Conservation (phyloP, 2,797 vertebrate species). For the Onychomys torridus region DNA sequence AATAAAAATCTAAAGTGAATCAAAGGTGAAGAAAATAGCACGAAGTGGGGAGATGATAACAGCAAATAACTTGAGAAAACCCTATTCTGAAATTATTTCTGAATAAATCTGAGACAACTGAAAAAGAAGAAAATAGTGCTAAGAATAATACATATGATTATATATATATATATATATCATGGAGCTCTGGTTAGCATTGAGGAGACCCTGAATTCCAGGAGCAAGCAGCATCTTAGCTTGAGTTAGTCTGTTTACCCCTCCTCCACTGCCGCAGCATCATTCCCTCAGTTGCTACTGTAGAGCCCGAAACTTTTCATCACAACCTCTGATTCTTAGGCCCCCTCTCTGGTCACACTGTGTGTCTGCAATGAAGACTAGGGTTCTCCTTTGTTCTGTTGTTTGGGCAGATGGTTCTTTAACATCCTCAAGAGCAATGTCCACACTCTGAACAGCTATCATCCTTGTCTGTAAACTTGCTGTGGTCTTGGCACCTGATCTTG, state of each 20-base stretch:
- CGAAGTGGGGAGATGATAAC: neutral
- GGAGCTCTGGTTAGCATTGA: neutral
- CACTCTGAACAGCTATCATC: neutral
- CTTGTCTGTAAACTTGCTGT: neutral
- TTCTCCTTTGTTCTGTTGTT: neutral
- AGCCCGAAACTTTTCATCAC: neutral
- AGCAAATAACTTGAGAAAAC: slow-evolving; percentile 17
- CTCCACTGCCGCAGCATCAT: neutral
- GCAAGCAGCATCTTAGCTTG: neutral
- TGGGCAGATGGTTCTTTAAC: neutral
- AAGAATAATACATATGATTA: neutral
- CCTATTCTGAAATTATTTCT: slow-evolving; percentile 39
- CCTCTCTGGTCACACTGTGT: neutral
- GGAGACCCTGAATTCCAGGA: neutral
- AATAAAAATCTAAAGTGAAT: slow-evolving; percentile 50
- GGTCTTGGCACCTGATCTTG: neutral
- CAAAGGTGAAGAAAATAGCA: slow-evolving; percentile 14
- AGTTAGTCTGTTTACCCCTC: neutral
- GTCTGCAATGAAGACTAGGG: neutral
- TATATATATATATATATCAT: too few relatives aligned
- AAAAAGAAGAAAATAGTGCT: neutral
- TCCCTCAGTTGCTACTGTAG: neutral
- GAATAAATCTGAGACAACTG: slow-evolving; percentile 35
- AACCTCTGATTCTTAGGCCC: neutral
- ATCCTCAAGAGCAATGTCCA: neutral